These are phyloP conservation scores for Callocephalon fimbriatum DNA, from an alignment of 2,113 vertebrate genomes.

Conservation along the genomic window DNA sequence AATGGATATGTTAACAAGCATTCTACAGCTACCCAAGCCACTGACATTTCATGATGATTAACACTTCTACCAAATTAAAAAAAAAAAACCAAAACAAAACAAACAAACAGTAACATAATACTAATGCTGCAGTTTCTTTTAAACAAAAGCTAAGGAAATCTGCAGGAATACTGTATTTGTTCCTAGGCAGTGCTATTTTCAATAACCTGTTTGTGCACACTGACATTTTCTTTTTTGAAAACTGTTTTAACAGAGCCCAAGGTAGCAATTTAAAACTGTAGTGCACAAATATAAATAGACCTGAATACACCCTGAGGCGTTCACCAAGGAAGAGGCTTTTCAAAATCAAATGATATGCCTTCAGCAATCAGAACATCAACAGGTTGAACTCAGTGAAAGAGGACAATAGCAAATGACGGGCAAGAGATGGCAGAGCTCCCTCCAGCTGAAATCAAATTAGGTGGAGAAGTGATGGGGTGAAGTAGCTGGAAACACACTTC, in stretches of 20 bases:
- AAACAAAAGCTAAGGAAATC: slow-evolving; percentile 31
- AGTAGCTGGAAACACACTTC: background rate
- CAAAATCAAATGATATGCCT: slow-evolving; percentile 16
- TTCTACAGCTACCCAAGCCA: background rate
- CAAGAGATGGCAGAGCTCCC: background rate
- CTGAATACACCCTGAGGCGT: background rate
- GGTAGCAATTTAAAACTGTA: slow-evolving; percentile 51
- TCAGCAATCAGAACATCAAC: slow-evolving; percentile 11
- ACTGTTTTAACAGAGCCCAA: slow-evolving; percentile 50
- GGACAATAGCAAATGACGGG: background rate
- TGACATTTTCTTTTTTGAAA: slow-evolving; percentile 53
- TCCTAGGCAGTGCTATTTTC: slow-evolving; percentile 29
- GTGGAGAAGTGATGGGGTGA: background rate
- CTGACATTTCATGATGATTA: background rate
- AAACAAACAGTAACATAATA: background rate
- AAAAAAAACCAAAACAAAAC: background rate
- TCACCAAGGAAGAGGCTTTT: background rate
- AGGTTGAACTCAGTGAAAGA: background rate
- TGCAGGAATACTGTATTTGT: background rate
- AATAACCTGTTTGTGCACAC: slow-evolving; percentile 35
- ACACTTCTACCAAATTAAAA: background rate
- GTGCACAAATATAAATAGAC: slow-evolving; percentile 45
- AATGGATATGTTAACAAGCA: slow-evolving; percentile 13
- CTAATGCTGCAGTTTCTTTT: background rate
- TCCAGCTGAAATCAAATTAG: background rate